A percentile compares a stretch with the other conserved stretches of the same genome.
Evolutionary conservation across 2,113 vertebrate species (phyloP).

Genomic region (Gambusia affinis): DNA sequence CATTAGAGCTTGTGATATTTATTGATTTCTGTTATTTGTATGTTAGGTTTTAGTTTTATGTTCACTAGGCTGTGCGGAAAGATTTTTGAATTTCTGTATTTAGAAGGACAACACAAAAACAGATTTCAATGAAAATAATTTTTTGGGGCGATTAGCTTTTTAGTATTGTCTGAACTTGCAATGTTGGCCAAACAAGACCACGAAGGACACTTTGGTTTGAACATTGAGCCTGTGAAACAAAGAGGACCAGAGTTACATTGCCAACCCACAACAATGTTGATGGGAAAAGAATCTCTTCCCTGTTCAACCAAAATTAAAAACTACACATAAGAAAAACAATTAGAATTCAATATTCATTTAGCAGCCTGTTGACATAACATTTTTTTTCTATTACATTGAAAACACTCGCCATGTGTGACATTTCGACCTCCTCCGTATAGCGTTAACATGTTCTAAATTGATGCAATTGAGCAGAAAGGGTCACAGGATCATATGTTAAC

Average conservation of each 20-base stretch:
- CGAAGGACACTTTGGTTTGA: neutral
- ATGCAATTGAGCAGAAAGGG: conserved; percentile 74
- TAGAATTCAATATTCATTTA: conserved; percentile 38
- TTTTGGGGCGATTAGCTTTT: too few relatives aligned
- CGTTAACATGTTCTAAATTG: conserved; percentile 73
- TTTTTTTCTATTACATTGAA: conserved; percentile 46
- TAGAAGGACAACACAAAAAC: too few relatives aligned
- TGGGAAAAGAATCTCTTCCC: too few relatives aligned
- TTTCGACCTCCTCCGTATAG: conserved; percentile 62
- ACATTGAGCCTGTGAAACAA: conserved; percentile 43
- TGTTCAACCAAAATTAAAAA: neutral
- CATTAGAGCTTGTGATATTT: conserved; percentile 71
- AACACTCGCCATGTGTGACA: conserved; percentile 49
- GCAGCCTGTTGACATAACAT: conserved; percentile 42
- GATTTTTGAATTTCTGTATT: too few relatives aligned
- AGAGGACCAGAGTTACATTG: conserved; percentile 32
- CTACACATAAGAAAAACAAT: conserved; percentile 36
- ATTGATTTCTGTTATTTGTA: too few relatives aligned
- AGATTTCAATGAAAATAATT: too few relatives aligned
- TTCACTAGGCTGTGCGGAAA: too few relatives aligned
- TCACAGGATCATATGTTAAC: conserved; percentile 77
- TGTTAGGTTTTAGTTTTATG: conserved; percentile 19
- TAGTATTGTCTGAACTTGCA: too few relatives aligned
- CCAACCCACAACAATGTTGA: conserved; percentile 22
- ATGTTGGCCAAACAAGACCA: too few relatives aligned